Base-by-base conservation (phyloP, 2,888 invertebrate species). In the Meandrusa payeni region DNA sequence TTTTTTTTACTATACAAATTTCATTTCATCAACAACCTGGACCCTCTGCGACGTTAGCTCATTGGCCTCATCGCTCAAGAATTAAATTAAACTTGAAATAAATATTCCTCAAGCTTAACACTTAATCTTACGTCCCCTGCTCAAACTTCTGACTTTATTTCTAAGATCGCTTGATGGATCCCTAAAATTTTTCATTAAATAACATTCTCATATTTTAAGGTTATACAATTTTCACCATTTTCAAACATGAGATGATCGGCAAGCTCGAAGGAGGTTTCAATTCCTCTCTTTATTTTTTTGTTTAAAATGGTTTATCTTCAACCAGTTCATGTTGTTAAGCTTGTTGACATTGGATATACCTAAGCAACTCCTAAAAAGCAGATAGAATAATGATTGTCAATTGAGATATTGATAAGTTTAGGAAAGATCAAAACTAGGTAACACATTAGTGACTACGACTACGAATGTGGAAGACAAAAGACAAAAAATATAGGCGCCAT, bases 81-180 rank as follows among this genome's bases (percentile, higher is more conserved):
- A 42, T 41, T 34, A 34, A 41, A 41, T 41, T 36, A 41, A 39
- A 39, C 39, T 39, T 17, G 26, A 11, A 37, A 37, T 19, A 37
- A 32, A 40, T 26, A 32, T 32, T 15, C 24, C 7, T 34, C 28
- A 32, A 41, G 41, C 42, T 36, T 7, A 32, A 29, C 24, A 36
- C 17, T 42, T 28, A 41, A 41, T 34, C 34, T 41, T 41, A 28
- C 28, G 12, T 12, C 12, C 10, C 15, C 34, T 23, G 6, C 27
- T 4, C 20, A 10, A 22, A 23, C 28, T 27, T 28, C 10, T 34
- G 7, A 28, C 20, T 42, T 36, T 24, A 23, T 34, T 11, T 24
- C 15, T 22, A 12, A 24, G 22, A 42, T 36, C 11, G 29, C 36
- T 7, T 15, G 29, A 42, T 29, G 34, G 29, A 34, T 15, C 7